phyloP scores from a whole-genome alignment of 1,140 invertebrate species.

The Thrips palmi region DNA sequence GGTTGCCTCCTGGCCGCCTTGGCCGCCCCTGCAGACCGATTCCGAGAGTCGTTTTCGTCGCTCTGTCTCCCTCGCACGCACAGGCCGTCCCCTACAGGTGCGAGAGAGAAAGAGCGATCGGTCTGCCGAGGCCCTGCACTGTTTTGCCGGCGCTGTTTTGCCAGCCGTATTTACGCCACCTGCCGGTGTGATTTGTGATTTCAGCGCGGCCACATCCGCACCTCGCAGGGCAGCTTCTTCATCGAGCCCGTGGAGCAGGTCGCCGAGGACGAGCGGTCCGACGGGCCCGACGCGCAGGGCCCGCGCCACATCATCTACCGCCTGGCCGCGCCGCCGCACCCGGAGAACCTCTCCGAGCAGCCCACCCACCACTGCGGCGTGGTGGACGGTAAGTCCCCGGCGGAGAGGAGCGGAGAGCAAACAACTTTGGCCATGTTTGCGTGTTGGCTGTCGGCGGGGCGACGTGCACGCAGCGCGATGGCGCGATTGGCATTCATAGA shows the following conservation, averaged over 20 bases:
- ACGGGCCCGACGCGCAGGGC: too few species aligned
- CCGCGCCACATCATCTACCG: constrained; percentile 9
- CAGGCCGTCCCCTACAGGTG: not conserved
- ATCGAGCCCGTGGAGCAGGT: constrained; percentile 36
- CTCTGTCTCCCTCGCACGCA: not conserved
- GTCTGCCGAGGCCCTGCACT: not conserved
- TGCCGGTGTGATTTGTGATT: constrained; percentile 18
- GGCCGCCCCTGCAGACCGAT: not conserved
- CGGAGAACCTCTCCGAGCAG: not conserved
- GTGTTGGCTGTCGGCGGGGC: too few species aligned
- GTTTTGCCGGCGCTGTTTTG: constrained; percentile 4
- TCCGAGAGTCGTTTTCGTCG: not conserved
- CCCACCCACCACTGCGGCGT: constrained; percentile 2
- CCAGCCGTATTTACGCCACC: not conserved
- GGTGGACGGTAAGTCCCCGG: too few species aligned
- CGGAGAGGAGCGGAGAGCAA: not conserved
- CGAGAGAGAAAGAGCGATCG: not conserved
- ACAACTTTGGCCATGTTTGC: not conserved
- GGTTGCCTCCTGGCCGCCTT: not conserved
- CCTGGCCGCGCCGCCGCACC: constrained; percentile 1
- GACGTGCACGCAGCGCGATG: too few species aligned
- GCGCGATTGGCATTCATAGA: too few species aligned
- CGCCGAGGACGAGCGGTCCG: constrained; percentile 19
- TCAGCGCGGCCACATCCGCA: constrained; percentile 42
- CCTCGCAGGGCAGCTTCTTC: constrained; percentile 35